Evolutionary conservation across 2,797 vertebrate genomes (phyloP), one percentile per base, ranked within the genome.

Genomic region (Eulemur albifrons): DNA sequence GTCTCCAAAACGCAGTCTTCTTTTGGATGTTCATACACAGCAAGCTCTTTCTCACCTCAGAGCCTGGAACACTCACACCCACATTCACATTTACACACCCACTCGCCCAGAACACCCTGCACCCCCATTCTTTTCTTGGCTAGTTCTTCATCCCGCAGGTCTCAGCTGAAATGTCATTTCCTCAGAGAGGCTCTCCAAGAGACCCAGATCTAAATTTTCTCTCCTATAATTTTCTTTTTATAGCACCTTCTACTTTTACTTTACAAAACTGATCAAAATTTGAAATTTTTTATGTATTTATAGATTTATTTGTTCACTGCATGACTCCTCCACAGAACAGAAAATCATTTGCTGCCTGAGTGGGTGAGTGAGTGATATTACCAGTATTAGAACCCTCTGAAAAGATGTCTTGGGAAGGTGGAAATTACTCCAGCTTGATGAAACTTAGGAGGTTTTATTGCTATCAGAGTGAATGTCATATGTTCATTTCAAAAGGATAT

Each of bases 81-180:
- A 73, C 21, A 13, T n/a, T 86, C 43, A 67, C 45, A 27, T 15
- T 45, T 57, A 73, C 25, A 32, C 25, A 15, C 79, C 35, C 54
- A 91, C 84, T 63, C 48, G 30, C 84, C n/a, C 12, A 32, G 45
- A 21, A n/a, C 43, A 63, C 20, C 25, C 27, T 48, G 61, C 57
- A 30, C 6, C 13, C 40, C 13, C 61, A 17, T 15, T 43, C 38
- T 70, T 91, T 92, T 48, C 57, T 57, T 73, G 67, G 61, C 84
- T 69, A 59, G 17, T 79, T 87, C 75, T 80, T 38, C 57, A 73
- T 82, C 18, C 61, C 59, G 48, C 13, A 5, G 61, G 35, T 82
- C 77, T 54, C 79, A 72, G 40, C 52, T 45, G 30, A 95, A 94
- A 95, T 45, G 75, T 80, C 88, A 88, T 21, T 87, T 94, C 79